Evolutionary conservation across 2,888 invertebrate species (phyloP).

Genomic region (Phalangium opilio): DNA sequence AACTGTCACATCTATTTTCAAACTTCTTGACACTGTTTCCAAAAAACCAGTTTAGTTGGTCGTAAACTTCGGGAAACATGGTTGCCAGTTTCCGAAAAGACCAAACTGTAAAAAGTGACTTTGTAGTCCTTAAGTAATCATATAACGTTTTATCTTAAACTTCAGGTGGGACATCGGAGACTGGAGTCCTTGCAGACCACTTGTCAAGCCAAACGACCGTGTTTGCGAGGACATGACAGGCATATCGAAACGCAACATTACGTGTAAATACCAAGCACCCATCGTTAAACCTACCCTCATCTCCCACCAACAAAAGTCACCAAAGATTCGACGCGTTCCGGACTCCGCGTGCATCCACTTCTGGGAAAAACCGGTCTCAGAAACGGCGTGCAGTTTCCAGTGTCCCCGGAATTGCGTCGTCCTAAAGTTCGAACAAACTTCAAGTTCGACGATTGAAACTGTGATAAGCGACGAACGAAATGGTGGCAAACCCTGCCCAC

Average conservation of each 20-base stretch:
- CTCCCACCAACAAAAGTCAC: too few species aligned
- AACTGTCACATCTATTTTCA: too few species aligned
- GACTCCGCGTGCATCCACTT: constrained; percentile 12
- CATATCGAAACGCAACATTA: constrained; percentile 4
- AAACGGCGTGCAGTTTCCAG: constrained; percentile 10
- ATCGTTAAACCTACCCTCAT: neutral
- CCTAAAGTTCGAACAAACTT: neutral
- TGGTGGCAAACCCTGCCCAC: too few species aligned
- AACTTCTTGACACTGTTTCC: too few species aligned
- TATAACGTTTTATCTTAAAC: neutral
- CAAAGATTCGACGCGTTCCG: neutral
- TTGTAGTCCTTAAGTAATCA: too few species aligned
- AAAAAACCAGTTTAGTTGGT: too few species aligned
- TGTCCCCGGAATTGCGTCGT: constrained; percentile 14
- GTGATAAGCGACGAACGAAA: too few species aligned
- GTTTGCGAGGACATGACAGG: constrained; percentile 1
- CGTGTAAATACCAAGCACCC: constrained; percentile 2
- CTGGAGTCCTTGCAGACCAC: constrained; percentile 8
- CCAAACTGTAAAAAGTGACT: too few species aligned
- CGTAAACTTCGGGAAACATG: too few species aligned
- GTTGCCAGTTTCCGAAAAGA: too few species aligned
- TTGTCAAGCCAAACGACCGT: neutral
- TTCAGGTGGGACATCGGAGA: constrained; percentile 9
- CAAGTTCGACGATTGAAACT: too few species aligned
- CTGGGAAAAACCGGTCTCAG: constrained; percentile 10